These are phyloP conservation scores for Plebejus melissa DNA, from an alignment of 2,888 invertebrate species.

Conservation along the genomic window DNA sequence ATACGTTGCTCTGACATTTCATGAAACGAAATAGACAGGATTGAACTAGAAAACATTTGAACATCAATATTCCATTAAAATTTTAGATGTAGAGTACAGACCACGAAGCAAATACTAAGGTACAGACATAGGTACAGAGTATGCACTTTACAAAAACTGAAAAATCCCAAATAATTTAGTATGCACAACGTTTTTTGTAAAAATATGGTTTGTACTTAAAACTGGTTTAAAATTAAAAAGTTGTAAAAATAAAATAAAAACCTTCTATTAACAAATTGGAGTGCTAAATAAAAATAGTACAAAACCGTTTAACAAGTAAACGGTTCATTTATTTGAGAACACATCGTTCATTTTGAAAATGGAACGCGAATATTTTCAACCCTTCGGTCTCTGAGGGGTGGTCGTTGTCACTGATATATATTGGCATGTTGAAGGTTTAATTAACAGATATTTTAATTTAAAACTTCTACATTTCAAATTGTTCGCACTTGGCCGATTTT, in stretches of 20 bases:
- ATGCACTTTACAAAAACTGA: too few relatives aligned
- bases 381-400: background rate
- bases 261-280: background rate
- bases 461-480: background rate
- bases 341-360: constrained; percentile 4
- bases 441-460: background rate
- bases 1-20: too few relatives aligned
- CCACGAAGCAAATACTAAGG: too few relatives aligned
- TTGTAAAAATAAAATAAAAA: background rate
- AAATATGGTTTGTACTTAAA: background rate
- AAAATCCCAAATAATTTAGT: too few relatives aligned
- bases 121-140: too few relatives aligned
- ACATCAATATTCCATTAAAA: too few relatives aligned
- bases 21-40: too few relatives aligned
- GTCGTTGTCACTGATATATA: background rate
- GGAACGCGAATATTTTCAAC: background rate
- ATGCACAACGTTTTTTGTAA: too few relatives aligned
- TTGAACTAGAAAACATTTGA: too few relatives aligned
- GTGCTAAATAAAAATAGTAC: background rate
- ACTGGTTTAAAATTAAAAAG: too few relatives aligned
- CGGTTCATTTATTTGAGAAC: constrained; percentile 1
- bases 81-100: too few relatives aligned
- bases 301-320: background rate
- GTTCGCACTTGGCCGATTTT: too few relatives aligned
- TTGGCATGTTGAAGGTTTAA: background rate